A percentile compares a stretch with the other conserved stretches of the same genome.
Conservation (phyloP, 2,797 vertebrate species). For the Tokudaia muenninki region DNA sequence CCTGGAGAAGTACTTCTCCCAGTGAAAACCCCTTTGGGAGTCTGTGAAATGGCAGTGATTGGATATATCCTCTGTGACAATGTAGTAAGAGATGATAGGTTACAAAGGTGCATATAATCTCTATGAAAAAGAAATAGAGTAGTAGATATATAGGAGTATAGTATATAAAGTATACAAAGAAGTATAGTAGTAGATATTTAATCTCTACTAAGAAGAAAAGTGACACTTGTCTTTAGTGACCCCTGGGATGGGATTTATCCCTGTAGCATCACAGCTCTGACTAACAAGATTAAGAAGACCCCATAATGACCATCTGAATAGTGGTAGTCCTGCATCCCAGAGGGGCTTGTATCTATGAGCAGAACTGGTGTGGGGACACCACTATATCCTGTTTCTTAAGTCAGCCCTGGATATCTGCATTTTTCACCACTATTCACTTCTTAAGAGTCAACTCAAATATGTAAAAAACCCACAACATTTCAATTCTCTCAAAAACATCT, state of each 20-base stretch:
- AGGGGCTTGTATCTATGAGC: not conserved
- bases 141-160: not conserved
- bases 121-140: not conserved
- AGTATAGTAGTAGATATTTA: not conserved
- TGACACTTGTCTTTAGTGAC: not conserved
- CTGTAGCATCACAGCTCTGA: not conserved
- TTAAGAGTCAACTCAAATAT: not conserved
- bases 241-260: fast-evolving
- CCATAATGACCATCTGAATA: not conserved
- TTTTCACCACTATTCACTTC: not conserved
- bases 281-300: not conserved
- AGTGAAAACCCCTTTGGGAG: not conserved
- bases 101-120: not conserved
- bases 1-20: not conserved
- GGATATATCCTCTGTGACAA: not conserved
- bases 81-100: not conserved
- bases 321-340: not conserved
- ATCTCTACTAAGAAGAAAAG: not conserved
- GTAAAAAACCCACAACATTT: not conserved
- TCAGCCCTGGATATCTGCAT: not conserved
- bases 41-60: not conserved
- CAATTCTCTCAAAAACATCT: slow-evolving; percentile 6
- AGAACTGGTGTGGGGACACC: not conserved
- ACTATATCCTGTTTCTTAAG: not conserved
- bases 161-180: not conserved